Conservation (phyloP, 2,797 vertebrate genomes). For the Benthosema pterotum region DNA sequence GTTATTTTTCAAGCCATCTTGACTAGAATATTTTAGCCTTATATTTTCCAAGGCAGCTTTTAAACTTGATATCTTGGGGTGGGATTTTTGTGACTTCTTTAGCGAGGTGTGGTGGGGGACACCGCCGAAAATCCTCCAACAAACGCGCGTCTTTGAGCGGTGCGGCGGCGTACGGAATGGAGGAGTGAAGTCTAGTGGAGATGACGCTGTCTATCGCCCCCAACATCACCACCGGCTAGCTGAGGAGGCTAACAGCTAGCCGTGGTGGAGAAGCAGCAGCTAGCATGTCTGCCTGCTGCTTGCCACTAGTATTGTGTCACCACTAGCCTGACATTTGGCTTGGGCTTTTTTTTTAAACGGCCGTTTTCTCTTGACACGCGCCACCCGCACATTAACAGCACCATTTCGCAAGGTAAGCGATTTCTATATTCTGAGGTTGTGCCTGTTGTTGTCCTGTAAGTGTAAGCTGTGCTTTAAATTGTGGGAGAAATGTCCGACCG, state of each 20-base stretch:
- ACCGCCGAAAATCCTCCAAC: constrained; percentile 51
- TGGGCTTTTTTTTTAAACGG: constrained; percentile 42
- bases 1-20: constrained; percentile 83
- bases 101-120: constrained; percentile 13
- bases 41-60: constrained; percentile 74
- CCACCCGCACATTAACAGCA: constrained; percentile 43
- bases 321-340: constrained; percentile 71
- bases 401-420: constrained; percentile 64
- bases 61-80: constrained; percentile 71
- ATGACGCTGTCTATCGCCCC: constrained; percentile 79
- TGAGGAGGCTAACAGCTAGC: constrained; percentile 59
- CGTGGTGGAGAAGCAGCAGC: constrained; percentile 26
- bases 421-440: constrained; percentile 26
- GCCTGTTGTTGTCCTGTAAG: no score
- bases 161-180: constrained; percentile 49
- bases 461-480: constrained; percentile 1
- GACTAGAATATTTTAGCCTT: constrained; percentile 81
- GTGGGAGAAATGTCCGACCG: constrained; percentile 53
- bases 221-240: constrained; percentile 77
- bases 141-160: constrained; percentile 54
- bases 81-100: constrained; percentile 35
- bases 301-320: constrained; percentile 65
- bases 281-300: constrained; percentile 78
- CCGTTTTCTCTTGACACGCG: constrained; percentile 44
- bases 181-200: constrained; percentile 66